Percentiles rank a stretch among this genome's conserved stretches.
These are phyloP conservation scores for Pissodes strobi DNA, from an alignment of 1,140 invertebrate genomes.

Conservation along the genomic window DNA sequence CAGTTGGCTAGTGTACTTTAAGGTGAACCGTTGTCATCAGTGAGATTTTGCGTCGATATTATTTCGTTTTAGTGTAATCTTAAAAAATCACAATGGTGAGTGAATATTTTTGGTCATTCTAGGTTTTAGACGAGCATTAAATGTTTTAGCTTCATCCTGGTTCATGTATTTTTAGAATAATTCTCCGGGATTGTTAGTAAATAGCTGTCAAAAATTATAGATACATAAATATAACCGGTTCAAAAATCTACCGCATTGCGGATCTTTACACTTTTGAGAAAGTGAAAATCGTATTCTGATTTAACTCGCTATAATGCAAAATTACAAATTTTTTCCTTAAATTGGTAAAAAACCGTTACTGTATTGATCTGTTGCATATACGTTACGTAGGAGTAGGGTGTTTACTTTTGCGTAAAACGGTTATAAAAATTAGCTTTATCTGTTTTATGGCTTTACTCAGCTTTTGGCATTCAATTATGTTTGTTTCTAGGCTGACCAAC, in stretches of 20 bases:
- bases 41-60: slow-evolving; percentile 48
- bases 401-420: slow-evolving; percentile 37
- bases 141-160: neutral
- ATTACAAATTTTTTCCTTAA: neutral
- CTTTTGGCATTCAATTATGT: neutral
- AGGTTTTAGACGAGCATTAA: slow-evolving; percentile 6
- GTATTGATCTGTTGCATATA: slow-evolving; percentile 48
- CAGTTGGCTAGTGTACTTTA: slow-evolving; percentile 63
- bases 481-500: slow-evolving; percentile 84
- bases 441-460: neutral
- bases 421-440: slow-evolving; percentile 1
- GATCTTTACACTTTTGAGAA: slow-evolving; percentile 8
- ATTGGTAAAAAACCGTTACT: slow-evolving; percentile 7
- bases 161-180: slow-evolving; percentile 37
- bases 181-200: slow-evolving; percentile 35
- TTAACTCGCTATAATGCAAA: neutral
- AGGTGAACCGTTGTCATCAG: slow-evolving; percentile 59
- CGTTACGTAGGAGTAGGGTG: slow-evolving; percentile 29
- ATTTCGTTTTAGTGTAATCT: slow-evolving; percentile 46
- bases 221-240: slow-evolving; percentile 44
- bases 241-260: slow-evolving; percentile 50
- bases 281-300: neutral
- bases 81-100: slow-evolving; percentile 63
- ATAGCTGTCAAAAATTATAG: slow-evolving; percentile 42
- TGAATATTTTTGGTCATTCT: slow-evolving; percentile 56